phyloP scores from a whole-genome alignment of 2,797 vertebrate species.

The Microcaecilia unicolor region DNA sequence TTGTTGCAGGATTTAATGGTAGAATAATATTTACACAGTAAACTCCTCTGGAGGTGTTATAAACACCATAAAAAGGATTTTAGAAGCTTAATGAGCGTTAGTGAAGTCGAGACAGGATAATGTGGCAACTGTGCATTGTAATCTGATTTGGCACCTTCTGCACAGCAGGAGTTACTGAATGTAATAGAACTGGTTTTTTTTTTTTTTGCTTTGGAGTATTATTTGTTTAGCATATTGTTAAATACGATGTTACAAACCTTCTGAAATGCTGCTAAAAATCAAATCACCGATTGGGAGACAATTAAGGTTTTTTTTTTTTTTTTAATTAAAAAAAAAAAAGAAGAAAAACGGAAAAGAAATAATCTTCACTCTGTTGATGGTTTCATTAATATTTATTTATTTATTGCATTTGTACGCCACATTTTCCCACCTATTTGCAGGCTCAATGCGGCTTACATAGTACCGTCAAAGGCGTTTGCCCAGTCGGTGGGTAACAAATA shows the following conservation, averaged over 20 bases:
- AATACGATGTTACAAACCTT: not conserved
- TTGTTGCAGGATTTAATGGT: constrained; percentile 53
- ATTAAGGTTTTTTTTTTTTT: too few relatives aligned
- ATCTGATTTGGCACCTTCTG: constrained; percentile 57
- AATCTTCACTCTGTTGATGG: too few relatives aligned
- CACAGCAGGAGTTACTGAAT: constrained; percentile 31
- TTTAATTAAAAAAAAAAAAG: too few relatives aligned
- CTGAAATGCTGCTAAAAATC: too few relatives aligned
- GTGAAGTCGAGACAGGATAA: constrained; percentile 51
- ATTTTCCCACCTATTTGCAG: too few relatives aligned
- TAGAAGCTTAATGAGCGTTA: constrained; percentile 57
- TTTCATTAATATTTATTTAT: too few relatives aligned
- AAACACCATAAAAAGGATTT: constrained; percentile 60
- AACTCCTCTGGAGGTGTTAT: constrained; percentile 59
- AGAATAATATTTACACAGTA: constrained; percentile 64
- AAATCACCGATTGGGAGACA: too few relatives aligned
- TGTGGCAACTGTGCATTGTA: constrained; percentile 52
- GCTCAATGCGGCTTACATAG: too few relatives aligned
- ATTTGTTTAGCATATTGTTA: constrained; percentile 18
- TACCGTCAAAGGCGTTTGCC: too few relatives aligned
- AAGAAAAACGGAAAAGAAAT: too few relatives aligned
- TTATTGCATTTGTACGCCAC: too few relatives aligned
- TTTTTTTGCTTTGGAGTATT: constrained; percentile 24
- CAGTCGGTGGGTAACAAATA: too few relatives aligned
- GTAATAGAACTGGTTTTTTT: constrained; percentile 12